A percentile compares a stretch with the other conserved stretches of the same genome.
phyloP scores from a whole-genome alignment of 2,888 invertebrate genomes.

The Nemoura dubitans region DNA sequence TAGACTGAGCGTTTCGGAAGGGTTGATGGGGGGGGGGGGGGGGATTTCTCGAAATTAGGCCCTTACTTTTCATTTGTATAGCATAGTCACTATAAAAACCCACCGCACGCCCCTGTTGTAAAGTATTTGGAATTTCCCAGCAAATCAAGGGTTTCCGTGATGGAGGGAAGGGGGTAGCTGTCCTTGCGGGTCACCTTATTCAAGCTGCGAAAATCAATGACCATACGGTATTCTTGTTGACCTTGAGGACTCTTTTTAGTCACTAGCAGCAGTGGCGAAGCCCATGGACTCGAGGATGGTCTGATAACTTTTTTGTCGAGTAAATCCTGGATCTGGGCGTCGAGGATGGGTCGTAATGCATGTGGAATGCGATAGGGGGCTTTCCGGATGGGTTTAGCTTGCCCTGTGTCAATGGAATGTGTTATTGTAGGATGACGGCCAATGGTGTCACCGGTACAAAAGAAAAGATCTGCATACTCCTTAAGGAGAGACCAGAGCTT shows the following conservation, averaged over 20 bases:
- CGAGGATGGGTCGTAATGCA: neutral
- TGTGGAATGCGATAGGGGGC: constrained; percentile 34
- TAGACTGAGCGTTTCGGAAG: too few relatives aligned
- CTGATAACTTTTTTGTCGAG: constrained; percentile 48
- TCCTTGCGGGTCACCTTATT: constrained; percentile 55
- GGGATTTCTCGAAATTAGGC: too few relatives aligned
- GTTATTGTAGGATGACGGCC: neutral
- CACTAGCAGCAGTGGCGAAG: constrained; percentile 56
- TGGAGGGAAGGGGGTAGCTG: constrained; percentile 54
- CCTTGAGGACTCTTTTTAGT: constrained; percentile 54
- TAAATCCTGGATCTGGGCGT: constrained; percentile 46
- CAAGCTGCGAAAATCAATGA: constrained; percentile 54
- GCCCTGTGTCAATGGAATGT: constrained; percentile 22
- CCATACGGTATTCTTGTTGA: constrained; percentile 51
- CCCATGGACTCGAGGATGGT: constrained; percentile 54
- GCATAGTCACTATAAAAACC: too few relatives aligned
- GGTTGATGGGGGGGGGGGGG: too few relatives aligned
- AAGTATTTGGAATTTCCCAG: constrained; percentile 52
- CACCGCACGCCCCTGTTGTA: too few relatives aligned
- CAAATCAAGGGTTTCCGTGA: constrained; percentile 54
- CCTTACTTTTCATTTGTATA: too few relatives aligned
- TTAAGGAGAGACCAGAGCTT: neutral
- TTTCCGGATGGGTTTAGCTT: constrained; percentile 9
- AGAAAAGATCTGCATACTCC: neutral
- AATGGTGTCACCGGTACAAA: neutral